Conservation (phyloP, 2,888 invertebrate genomes). For the Epinotia bilunana region DNA sequence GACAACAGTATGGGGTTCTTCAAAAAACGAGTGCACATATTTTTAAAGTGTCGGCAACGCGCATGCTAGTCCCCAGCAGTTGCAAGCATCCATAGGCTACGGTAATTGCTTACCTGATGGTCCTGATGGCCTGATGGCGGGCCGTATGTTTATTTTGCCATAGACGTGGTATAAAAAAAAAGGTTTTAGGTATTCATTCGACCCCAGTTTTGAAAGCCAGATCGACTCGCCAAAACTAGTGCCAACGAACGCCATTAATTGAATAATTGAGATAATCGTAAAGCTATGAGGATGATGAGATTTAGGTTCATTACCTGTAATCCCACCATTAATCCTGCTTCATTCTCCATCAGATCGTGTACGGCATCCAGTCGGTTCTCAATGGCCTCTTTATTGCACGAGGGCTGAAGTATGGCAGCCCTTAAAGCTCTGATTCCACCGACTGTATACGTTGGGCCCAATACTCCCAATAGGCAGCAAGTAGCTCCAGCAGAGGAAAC, state of each 20-base stretch:
- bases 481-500: slow-evolving; percentile 75
- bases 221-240: background rate
- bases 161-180: too few relatives aligned
- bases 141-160: too few relatives aligned
- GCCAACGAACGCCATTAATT: background rate
- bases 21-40: background rate
- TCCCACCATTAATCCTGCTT: slow-evolving; percentile 85
- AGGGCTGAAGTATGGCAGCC: slow-evolving; percentile 92
- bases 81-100: too few relatives aligned
- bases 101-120: too few relatives aligned
- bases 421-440: slow-evolving; percentile 92
- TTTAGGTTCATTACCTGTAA: slow-evolving; percentile 81
- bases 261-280: background rate
- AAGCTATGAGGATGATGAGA: background rate
- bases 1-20: too few relatives aligned
- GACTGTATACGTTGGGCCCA: slow-evolving; percentile 74
- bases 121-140: too few relatives aligned
- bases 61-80: too few relatives aligned
- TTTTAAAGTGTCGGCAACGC: background rate
- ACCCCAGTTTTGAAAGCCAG: background rate
- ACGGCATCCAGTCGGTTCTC: slow-evolving; percentile 89
- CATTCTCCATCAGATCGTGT: slow-evolving; percentile 89
- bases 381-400: slow-evolving; percentile 87
- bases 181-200: too few relatives aligned
- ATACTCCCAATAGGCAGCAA: slow-evolving; percentile 75